Evolutionary conservation across 2,888 invertebrate genomes (phyloP), one percentile per base, ranked within the genome.

Genomic region (Onchidella celtica): DNA sequence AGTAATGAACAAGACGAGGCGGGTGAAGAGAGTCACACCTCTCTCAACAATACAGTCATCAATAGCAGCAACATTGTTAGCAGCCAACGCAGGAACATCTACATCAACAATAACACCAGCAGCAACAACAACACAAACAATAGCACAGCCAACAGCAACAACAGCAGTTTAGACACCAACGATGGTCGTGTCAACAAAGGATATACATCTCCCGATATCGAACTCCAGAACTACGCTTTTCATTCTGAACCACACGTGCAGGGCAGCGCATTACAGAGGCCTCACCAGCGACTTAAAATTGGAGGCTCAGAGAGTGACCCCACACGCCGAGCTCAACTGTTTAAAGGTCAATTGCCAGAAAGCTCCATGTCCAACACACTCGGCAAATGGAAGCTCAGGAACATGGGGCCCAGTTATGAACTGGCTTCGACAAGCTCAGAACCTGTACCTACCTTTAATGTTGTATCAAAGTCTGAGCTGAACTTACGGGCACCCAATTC

Each of bases 191-290:
- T 91, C 83, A 91, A 91, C 84, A 85, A 88, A 79, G 91, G 89
- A 14, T 92, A 92, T 85, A 91, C 91, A 38, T 91, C 91, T 27
- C 91, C 91, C 34, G 91, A 91, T 83, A 91, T 91, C 81, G 91
- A 91, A 85, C 85, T 91, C 70, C 88, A 90, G 63, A 89, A 85
- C 83, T 91, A 88, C 83, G 85, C 78, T 81, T 85, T 78, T 79
- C 29, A 47, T 47, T 27, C 38, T 57, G 81, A 65, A 11, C 14
- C 38, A 9, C 36, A 59, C 24, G 24, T 36, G 2, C 73, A 59
- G 59, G 57, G 57, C 61, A 27, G 73, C 66, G 55, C 59, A 69
- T 34, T 24, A 29, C 66, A 66, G 21, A 34, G 57, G 11, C n/a
- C 47, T 24, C 66, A 68, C 38, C 79, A 80, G n/a, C 65, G 66